phyloP scores from a whole-genome alignment of 1,140 invertebrate species.

The Cephus cinctus region DNA sequence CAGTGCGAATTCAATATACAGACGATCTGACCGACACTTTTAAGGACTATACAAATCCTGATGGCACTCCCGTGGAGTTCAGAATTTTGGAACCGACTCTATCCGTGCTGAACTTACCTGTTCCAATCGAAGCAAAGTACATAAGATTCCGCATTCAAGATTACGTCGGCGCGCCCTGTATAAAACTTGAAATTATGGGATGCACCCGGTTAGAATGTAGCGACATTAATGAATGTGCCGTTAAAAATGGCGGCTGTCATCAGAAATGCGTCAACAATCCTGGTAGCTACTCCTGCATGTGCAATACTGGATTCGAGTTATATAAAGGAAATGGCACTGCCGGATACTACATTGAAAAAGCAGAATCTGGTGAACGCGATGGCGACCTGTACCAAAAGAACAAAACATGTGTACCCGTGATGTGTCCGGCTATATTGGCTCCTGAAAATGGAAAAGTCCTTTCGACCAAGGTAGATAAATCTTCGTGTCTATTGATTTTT shows the following conservation, averaged over 20 bases:
- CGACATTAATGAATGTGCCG: constrained; percentile 90
- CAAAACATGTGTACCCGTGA: constrained; percentile 92
- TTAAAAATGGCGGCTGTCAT: constrained; percentile 90
- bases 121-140: constrained; percentile 89
- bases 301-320: constrained; percentile 90
- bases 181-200: constrained; percentile 91
- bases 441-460: constrained; percentile 90
- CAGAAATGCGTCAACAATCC: constrained; percentile 90
- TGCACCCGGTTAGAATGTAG: constrained; percentile 87
- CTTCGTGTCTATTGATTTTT: background rate
- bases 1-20: constrained; percentile 82
- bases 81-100: constrained; percentile 82
- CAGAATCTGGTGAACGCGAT: constrained; percentile 83
- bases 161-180: constrained; percentile 83
- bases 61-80: constrained; percentile 91
- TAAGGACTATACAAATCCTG: constrained; percentile 87
- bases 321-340: constrained; percentile 89
- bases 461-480: constrained; percentile 66
- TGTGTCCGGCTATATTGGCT: constrained; percentile 78
- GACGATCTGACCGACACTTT: constrained; percentile 87
- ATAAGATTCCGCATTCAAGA: constrained; percentile 87
- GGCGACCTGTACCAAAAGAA: constrained; percentile 89
- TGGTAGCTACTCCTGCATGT: constrained; percentile 84
- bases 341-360: constrained; percentile 78
- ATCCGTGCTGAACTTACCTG: constrained; percentile 85